A percentile compares a stretch with the other conserved stretches of the same genome.
Conservation (phyloP, 2,113 vertebrate species). For the Turdus rufiventris region DNA sequence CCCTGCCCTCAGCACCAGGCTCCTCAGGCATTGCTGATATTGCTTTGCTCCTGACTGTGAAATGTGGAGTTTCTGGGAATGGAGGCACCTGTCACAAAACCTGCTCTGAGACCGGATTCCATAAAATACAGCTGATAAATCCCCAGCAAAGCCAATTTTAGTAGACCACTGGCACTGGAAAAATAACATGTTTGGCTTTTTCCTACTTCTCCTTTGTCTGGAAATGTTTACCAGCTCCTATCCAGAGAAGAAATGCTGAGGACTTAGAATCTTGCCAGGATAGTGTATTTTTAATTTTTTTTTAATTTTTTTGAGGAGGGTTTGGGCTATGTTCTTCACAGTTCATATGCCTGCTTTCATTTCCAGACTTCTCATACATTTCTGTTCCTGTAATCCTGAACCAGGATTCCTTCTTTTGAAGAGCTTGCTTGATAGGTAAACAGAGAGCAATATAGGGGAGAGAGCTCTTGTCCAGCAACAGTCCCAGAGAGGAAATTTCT, state of each 20-base stretch:
- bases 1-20: background rate
- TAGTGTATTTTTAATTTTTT: background rate
- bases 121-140: background rate
- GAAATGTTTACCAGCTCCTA: conserved; percentile 10
- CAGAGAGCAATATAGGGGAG: background rate
- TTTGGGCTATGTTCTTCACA: conserved; percentile 29
- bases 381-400: conserved; percentile 24
- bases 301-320: background rate
- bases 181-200: background rate
- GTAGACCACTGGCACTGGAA: background rate
- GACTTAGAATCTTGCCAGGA: background rate
- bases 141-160: background rate
- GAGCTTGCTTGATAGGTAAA: background rate
- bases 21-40: background rate
- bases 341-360: conserved; percentile 14
- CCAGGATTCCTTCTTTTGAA: background rate
- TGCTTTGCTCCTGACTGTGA: background rate
- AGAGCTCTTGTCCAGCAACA: background rate
- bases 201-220: background rate
- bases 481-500: conserved; percentile 10
- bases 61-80: background rate
- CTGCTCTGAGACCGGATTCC: background rate
- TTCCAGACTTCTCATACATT: conserved; percentile 22
- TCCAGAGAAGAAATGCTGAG: background rate
- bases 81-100: background rate